Conservation (phyloP, 2,797 vertebrate genomes). For the Sebastes kiyomatsui region DNA sequence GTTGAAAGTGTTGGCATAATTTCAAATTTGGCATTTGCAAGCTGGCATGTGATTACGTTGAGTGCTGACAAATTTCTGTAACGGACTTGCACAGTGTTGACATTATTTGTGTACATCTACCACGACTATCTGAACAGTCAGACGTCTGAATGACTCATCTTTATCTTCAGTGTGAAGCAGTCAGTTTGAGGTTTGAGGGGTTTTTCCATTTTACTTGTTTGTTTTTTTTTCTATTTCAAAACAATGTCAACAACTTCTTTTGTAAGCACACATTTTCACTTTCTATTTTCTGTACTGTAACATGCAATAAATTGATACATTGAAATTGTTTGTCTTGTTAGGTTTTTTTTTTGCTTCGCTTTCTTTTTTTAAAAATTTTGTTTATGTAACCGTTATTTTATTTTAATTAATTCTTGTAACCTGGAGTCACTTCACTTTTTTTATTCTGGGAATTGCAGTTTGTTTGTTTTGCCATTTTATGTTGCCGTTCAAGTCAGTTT, state of each 20-base stretch:
- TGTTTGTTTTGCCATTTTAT: slow-evolving; percentile 1
- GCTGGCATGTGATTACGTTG: slow-evolving; percentile 28
- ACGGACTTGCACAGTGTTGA: slow-evolving; percentile 53
- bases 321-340: slow-evolving; percentile 60
- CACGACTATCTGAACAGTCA: slow-evolving; percentile 1
- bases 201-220: slow-evolving; percentile 48
- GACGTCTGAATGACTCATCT: slow-evolving; percentile 57
- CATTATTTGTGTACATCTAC: slow-evolving; percentile 29
- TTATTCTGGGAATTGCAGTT: slow-evolving; percentile 26
- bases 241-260: slow-evolving; percentile 70
- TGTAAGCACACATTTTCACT: slow-evolving; percentile 85
- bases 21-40: slow-evolving; percentile 30
- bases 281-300: slow-evolving; percentile 94
- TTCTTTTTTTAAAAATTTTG: neutral
- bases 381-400: neutral
- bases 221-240: slow-evolving; percentile 69
- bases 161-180: slow-evolving; percentile 28
- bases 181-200: slow-evolving; percentile 19
- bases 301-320: slow-evolving; percentile 94
- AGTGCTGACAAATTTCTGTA: slow-evolving; percentile 23
- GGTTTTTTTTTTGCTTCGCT: neutral
- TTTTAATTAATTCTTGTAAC: neutral
- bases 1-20: slow-evolving; percentile 15
- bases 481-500: slow-evolving; percentile 12
- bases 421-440: slow-evolving; percentile 50